A percentile compares a stretch with the other conserved stretches of the same genome.
Conservation (phyloP, 2,113 vertebrate species). For the Ptilonorhynchus violaceus region DNA sequence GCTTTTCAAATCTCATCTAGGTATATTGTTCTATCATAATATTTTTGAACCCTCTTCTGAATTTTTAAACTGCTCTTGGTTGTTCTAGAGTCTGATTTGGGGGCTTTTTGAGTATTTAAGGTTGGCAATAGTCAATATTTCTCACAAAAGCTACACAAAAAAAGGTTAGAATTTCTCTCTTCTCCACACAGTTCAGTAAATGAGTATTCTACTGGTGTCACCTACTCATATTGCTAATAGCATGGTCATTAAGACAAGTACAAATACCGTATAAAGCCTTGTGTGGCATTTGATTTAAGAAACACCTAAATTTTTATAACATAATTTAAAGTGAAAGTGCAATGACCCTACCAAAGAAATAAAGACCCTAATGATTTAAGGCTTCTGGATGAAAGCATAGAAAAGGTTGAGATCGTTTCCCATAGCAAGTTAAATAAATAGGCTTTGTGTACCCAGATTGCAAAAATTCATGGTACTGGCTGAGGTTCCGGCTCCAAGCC, state of each 20-base stretch:
- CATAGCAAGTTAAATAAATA: background rate
- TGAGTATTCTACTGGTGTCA: background rate
- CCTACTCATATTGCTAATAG: background rate
- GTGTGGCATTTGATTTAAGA: background rate
- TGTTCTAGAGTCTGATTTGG: background rate
- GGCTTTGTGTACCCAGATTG: background rate
- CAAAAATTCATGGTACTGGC: background rate
- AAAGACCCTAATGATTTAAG: background rate
- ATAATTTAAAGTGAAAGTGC: background rate
- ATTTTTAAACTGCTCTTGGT: background rate
- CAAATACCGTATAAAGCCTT: background rate
- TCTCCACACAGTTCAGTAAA: background rate
- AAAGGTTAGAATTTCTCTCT: background rate
- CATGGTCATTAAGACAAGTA: background rate
- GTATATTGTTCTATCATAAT: background rate
- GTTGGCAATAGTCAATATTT: background rate
- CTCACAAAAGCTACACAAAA: background rate
- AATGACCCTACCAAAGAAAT: background rate
- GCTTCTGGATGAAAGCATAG: background rate
- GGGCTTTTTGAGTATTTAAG: background rate
- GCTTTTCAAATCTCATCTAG: background rate
- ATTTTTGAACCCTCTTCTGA: background rate
- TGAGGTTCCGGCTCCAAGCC: background rate
- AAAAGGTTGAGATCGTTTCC: background rate
- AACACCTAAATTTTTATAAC: background rate